Conservation (phyloP, 2,888 invertebrate genomes). For the Pristionchus japonicus region DNA sequence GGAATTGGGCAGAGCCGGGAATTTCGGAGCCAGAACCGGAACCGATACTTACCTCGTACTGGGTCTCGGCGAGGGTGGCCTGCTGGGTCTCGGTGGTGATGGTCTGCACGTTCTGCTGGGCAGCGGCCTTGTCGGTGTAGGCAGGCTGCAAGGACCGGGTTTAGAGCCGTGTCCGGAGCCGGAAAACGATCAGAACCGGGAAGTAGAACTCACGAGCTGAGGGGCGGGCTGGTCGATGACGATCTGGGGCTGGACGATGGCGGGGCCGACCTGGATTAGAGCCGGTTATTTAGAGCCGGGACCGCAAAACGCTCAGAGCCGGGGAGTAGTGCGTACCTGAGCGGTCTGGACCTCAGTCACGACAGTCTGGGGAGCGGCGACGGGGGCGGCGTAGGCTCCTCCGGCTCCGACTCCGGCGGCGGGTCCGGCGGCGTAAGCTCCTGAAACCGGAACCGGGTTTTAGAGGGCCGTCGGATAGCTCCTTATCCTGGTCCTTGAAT, state of each 20-base stretch:
- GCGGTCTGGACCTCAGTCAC: conserved; percentile 48
- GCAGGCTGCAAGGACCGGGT: conserved; percentile 35
- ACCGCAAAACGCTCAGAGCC: neutral
- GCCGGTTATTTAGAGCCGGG: neutral
- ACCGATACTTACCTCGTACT: conserved; percentile 27
- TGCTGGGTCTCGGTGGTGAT: conserved; percentile 26
- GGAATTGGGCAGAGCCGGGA: neutral
- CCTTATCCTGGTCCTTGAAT: neutral
- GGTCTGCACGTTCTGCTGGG: conserved; percentile 48
- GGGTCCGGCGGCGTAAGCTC: conserved; percentile 44
- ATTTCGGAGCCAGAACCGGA: neutral
- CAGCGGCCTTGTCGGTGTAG: conserved; percentile 30
- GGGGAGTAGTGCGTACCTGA: conserved; percentile 44
- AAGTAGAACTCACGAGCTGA: conserved; percentile 14
- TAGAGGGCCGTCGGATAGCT: neutral
- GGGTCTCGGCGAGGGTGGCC: neutral
- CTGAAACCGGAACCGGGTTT: conserved; percentile 1
- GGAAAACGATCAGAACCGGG: neutral
- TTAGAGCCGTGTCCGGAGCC: neutral
- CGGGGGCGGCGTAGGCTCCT: conserved; percentile 41
- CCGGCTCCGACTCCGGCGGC: conserved; percentile 31
- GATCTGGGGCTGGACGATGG: conserved; percentile 47
- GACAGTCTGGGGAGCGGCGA: conserved; percentile 6
- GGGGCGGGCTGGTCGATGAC: conserved; percentile 43
- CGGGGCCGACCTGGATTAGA: conserved; percentile 6